phyloP scores from a whole-genome alignment of 2,797 vertebrate species.

The Gymnocypris eckloni region DNA sequence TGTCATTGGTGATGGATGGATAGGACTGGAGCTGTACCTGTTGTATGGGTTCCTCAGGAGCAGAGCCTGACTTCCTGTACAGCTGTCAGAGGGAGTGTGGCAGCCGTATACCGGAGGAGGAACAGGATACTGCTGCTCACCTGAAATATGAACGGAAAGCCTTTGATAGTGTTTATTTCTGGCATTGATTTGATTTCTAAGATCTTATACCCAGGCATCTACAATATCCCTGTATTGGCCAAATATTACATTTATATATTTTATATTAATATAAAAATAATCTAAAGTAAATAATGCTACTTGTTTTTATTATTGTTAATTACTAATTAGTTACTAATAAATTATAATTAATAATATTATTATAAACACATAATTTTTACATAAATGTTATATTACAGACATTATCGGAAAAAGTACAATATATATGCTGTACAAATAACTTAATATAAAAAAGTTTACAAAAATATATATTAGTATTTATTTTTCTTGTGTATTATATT shows the following conservation, averaged over 20 bases:
- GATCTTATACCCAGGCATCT: background rate
- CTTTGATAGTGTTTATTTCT: background rate
- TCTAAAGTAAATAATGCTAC: background rate
- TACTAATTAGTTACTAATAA: background rate
- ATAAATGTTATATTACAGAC: background rate
- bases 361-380: background rate
- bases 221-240: background rate
- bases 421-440: too few relatives aligned
- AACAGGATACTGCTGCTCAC: conserved; percentile 92
- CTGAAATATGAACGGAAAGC: conserved; percentile 68
- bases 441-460: too few relatives aligned
- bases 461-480: background rate
- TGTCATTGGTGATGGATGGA: conserved; percentile 6
- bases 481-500: background rate
- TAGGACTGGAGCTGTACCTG: conserved; percentile 80
- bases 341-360: background rate
- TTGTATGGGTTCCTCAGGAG: conserved; percentile 95
- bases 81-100: conserved; percentile 94
- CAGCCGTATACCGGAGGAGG: conserved; percentile 95
- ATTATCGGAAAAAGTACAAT: background rate
- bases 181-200: background rate
- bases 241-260: background rate
- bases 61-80: conserved; percentile 92
- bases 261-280: background rate
- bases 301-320: background rate